Base-by-base conservation (phyloP, 2,797 vertebrate species). In the Lepilemur septentrionalis region DNA sequence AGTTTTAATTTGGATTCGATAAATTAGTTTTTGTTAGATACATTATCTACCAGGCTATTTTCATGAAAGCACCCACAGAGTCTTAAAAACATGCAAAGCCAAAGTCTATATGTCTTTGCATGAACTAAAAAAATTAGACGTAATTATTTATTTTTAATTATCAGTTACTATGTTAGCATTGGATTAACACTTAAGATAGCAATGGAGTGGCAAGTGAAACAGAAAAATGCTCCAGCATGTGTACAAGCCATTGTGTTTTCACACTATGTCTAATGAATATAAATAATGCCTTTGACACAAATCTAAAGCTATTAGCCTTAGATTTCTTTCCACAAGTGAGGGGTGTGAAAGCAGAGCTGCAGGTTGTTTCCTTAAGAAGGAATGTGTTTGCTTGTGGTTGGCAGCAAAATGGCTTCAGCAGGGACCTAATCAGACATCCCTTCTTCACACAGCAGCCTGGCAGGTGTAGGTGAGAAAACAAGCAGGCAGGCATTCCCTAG, bases 1-100 rank as follows among this genome's bases (percentile, higher is more conserved):
- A 94, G 89, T 73, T 98, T 98, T 98, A 96, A 97, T 97, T 96
- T 97, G 92, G 93, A 96, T 93, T 97, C 93, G 98, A 98, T 97
- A 97, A 97, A 61, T 81, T 93, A 80, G 17, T 41, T 98, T 98
- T 98, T 96, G 96, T 96, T 97, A 97, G 92, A 67, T 95, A 98
- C 97, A 97, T 98, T 98, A 98, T 97, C 95, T 96, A 92, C 95
- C 80, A 83, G 76, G 75, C 97, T 89, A 94, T 96, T 97, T 98
- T 97, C 94, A 86, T 91, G 88, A 97, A 96, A 96, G 69, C 89
- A 97, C 95, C 93, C 97, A 95, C 87, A 97, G 97, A 97, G 95
- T 75, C 97, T 97, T 95, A 98, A 96, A 97, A 97, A 97, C 97
- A 97, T 95, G 97, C 59, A 98, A 95, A 98, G 97, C 93, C 38